Base-by-base conservation (phyloP, 2,888 invertebrate genomes). In the Crematogaster levior region DNA sequence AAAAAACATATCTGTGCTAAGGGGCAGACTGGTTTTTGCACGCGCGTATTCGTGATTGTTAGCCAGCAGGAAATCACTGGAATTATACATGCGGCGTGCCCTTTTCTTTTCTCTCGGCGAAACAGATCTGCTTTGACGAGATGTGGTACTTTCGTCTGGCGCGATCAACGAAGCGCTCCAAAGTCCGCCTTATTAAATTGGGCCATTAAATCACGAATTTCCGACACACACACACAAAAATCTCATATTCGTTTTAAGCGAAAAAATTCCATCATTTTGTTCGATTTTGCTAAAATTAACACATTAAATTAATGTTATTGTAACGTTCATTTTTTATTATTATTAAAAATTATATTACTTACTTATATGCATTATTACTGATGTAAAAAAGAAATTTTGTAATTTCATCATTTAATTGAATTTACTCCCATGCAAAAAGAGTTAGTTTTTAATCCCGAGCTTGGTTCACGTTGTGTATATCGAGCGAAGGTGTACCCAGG, bases 21-120 rank as follows among this genome's bases (percentile, higher is more conserved):
- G 53, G 21, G 43, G 60, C 34, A 27, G 65, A 58, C 70, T 37
- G n/a, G 74, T 84, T 73, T 75, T 82, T 70, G 61, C 68, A 37
- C 18, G 24, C 51, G 43, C 53, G 68, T 37, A 58, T 58, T 18
- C 68, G 40, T 34, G 63, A 21, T 65, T 75, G 75, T 65, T 63
- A 46, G 68, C 48, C 21, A 43, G 65, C 34, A 60, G 82, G 65
- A 81, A 83, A 86, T 88, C 53, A 82, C 84, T 72, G 79, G 51
- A 75, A 88, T 88, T 85, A 85, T 77, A 74, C 72, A 73, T 79
- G 81, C 84, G 61, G 82, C 72, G 24, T 58, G 56, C 34, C 61
- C 65, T 79, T 84, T 83, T 70, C 66, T 66, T 48, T 51, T 61
- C 63, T 58, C n/a, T 27, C 61, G 15, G 40, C 30, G n/a, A 60